Conservation (phyloP, 2,888 invertebrate genomes). For the Acanthosepion pharaonis region DNA sequence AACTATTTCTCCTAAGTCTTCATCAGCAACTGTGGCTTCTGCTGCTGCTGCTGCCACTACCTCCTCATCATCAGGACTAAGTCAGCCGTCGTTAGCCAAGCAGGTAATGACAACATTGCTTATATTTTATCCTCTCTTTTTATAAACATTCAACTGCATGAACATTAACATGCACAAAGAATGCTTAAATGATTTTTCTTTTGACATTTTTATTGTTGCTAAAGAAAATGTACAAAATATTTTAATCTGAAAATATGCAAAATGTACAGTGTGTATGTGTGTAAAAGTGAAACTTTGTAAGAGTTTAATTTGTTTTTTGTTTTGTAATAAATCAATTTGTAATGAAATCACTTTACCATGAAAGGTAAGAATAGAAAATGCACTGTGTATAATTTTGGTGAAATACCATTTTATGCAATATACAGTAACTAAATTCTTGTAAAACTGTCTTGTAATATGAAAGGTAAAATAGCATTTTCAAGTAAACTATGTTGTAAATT, state of each 20-base stretch:
- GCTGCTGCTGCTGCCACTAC: constrained; percentile 49
- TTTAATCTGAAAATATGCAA: neutral
- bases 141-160: neutral
- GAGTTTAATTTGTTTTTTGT: too few species aligned
- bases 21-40: constrained; percentile 51
- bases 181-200: neutral
- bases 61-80: constrained; percentile 57
- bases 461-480: too few species aligned
- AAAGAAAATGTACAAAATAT: neutral
- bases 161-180: neutral
- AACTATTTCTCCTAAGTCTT: constrained; percentile 57
- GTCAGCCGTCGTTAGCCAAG: constrained; percentile 51
- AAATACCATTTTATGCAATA: too few species aligned
- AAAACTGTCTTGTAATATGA: too few species aligned
- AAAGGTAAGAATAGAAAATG: too few species aligned
- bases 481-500: too few species aligned
- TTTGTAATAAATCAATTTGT: too few species aligned
- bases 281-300: too few species aligned
- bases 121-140: neutral
- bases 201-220: neutral
- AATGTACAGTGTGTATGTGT: too few species aligned
- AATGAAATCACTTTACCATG: too few species aligned
- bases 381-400: too few species aligned
- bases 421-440: too few species aligned
- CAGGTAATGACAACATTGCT: constrained; percentile 41